Evolutionary conservation across 2,888 invertebrate species (phyloP), one percentile per base, ranked within the genome.

Genomic region (Oxyscelio sp.): DNA sequence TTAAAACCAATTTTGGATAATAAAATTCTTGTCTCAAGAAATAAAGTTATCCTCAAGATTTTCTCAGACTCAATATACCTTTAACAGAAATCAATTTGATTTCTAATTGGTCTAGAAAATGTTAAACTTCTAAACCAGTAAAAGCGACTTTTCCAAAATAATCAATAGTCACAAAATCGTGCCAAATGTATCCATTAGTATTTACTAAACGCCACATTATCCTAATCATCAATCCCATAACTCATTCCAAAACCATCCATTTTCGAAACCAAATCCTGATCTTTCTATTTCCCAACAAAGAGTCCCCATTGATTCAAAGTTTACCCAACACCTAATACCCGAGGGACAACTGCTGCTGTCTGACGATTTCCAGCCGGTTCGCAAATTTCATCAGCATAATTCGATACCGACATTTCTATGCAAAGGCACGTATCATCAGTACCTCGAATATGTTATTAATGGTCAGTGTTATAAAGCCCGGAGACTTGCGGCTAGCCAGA

Each of bases 351-450:
- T 34, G 34, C 34, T 11, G 34, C 11, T 34, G 34, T 11, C 34
- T 11, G 34, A 34, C 4, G 11, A 34, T 34, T 2, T 34, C 34
- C 34, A 34, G 34, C 34, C 34, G 34, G 34, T 34, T 9, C 9
- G 34, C 34, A 24, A 27, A 70, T 40, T 38, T 50, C 59, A 59
- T 71, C 71, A 54, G 40, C 54, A 54, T 40, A 48, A 4, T 75
- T 75, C 75, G 38, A 65, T 61, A 43, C 19, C 31, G 24, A 43
- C 58, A 65, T 77, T 66, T 50, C 21, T 27, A 66, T 59, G 75
- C 75, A 48, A 58, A 61, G 70, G 70, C 70, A 79, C 70, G 78
- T 79, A 63, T 61, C 56, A 71, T 63, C 70, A 19, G 27, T 45
- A 71, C 15, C 52, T 31, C 56, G 48, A 31, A 27, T 45, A 13